A percentile compares a stretch with the other conserved stretches of the same genome.
Conservation (phyloP, 2,888 invertebrate species). For the Mesochorus sp. region DNA sequence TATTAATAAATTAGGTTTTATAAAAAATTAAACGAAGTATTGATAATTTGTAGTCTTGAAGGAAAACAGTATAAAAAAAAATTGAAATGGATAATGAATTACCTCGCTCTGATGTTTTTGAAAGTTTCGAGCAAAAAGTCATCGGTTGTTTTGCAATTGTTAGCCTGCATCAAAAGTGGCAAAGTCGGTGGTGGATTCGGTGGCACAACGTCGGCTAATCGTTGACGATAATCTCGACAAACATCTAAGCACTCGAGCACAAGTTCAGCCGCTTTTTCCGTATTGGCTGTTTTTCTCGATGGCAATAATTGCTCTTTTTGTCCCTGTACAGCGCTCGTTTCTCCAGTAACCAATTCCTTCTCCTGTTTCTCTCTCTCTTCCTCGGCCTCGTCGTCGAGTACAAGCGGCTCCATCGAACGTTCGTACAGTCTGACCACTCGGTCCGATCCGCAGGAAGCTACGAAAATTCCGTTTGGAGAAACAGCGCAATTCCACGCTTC, state of each 20-base stretch:
- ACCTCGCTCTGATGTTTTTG: constrained; percentile 92
- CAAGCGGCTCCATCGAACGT: constrained; percentile 93
- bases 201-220: constrained; percentile 84
- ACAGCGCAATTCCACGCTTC: constrained; percentile 90
- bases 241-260: constrained; percentile 95
- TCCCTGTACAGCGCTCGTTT: constrained; percentile 87
- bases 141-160: constrained; percentile 87
- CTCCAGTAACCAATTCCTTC: constrained; percentile 88
- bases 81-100: constrained; percentile 54
- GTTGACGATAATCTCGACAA: constrained; percentile 85
- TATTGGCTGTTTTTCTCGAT: constrained; percentile 93
- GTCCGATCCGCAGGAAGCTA: constrained; percentile 93
- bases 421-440: constrained; percentile 93
- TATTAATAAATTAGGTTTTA: too few species aligned
- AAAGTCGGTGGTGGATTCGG: constrained; percentile 84
- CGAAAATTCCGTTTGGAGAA: constrained; percentile 91
- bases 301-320: constrained; percentile 91
- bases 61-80: too few species aligned
- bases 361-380: constrained; percentile 91
- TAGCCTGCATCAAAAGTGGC: constrained; percentile 93
- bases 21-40: too few species aligned
- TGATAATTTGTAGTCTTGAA: too few species aligned
- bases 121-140: constrained; percentile 93
- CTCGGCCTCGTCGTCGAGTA: constrained; percentile 96
- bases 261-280: constrained; percentile 94